Conservation (phyloP, 2,113 vertebrate species). For the Aspiorhynchus laticeps region DNA sequence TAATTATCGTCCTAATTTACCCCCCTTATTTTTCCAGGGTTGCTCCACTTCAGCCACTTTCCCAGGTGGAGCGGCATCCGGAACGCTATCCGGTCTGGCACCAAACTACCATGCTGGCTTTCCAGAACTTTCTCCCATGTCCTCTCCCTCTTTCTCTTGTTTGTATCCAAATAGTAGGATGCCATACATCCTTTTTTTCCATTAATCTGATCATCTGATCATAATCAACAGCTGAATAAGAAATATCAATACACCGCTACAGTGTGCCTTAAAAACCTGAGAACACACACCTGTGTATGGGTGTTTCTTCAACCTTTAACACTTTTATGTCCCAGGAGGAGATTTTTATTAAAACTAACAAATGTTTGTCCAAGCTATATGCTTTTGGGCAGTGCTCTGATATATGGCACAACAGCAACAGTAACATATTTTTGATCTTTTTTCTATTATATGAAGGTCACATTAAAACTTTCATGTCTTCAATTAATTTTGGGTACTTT, state of each 20-base stretch:
- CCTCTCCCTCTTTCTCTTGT: conserved; percentile 27
- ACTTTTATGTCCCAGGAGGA: background rate
- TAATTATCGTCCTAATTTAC: conserved; percentile 58
- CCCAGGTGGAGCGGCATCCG: conserved; percentile 47
- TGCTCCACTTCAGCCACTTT: conserved; percentile 55
- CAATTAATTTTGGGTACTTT: background rate
- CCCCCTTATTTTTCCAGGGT: conserved; percentile 50
- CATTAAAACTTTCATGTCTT: background rate
- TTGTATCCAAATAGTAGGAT: background rate
- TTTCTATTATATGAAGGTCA: background rate
- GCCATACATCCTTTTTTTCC: background rate
- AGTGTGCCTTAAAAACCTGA: background rate
- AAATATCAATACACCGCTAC: background rate
- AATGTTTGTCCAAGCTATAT: background rate
- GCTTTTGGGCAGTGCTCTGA: background rate
- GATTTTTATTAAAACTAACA: conserved; percentile 18
- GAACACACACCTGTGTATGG: background rate
- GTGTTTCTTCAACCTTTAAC: background rate
- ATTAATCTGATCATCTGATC: background rate
- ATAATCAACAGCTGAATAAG: conserved; percentile 6
- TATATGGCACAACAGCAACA: background rate
- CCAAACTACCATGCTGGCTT: conserved; percentile 27
- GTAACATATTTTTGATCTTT: background rate
- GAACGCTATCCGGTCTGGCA: conserved; percentile 44
- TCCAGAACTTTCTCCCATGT: conserved; percentile 30